Evolutionary conservation across 37 sponge, comb jelly and placozoan species (phyloP), one percentile per base, ranked within the genome.

Genomic region (Mnemiopsis leidyi): DNA sequence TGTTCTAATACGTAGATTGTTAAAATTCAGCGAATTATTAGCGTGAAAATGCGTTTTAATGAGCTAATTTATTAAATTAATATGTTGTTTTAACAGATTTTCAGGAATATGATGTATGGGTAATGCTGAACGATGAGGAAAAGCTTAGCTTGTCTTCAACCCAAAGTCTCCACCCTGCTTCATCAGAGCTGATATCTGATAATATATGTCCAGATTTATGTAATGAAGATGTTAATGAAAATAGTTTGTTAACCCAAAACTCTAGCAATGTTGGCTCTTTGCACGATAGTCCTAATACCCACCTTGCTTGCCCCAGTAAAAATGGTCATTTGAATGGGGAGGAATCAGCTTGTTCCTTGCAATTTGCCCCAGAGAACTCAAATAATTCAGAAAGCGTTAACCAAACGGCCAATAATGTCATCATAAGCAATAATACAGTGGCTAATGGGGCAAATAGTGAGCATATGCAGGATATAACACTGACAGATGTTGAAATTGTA

Each of bases 41-140:
- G n/a, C n/a, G n/a, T n/a, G n/a, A n/a, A n/a, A n/a, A n/a, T n/a
- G n/a, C n/a, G n/a, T n/a, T n/a, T n/a, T n/a, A n/a, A n/a, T n/a
- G n/a, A n/a, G n/a, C n/a, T n/a, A n/a, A n/a, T n/a, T n/a, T n/a
- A n/a, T n/a, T n/a, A n/a, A n/a, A n/a, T n/a, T n/a, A n/a, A n/a
- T n/a, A n/a, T n/a, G n/a, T n/a, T n/a, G n/a, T n/a, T n/a, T n/a
- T n/a, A n/a, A n/a, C n/a, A n/a, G n/a, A n/a, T n/a, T n/a, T 48
- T 13, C 61, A 48, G 61, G 61, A 48, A 18, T 48, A 48, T 48
- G 61, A 48, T 48, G 5, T 48, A 48, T 48, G 61, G 61, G 75
- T 71, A 71, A 71, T 71, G 75, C 75, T 71, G 75, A 29, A 28
- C 75, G 75, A 71, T 71, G 75, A 71, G 75, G 75, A 71, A 71